phyloP scores from a whole-genome alignment of 2,797 vertebrate genomes.

The Anomalospiza imberbis region DNA sequence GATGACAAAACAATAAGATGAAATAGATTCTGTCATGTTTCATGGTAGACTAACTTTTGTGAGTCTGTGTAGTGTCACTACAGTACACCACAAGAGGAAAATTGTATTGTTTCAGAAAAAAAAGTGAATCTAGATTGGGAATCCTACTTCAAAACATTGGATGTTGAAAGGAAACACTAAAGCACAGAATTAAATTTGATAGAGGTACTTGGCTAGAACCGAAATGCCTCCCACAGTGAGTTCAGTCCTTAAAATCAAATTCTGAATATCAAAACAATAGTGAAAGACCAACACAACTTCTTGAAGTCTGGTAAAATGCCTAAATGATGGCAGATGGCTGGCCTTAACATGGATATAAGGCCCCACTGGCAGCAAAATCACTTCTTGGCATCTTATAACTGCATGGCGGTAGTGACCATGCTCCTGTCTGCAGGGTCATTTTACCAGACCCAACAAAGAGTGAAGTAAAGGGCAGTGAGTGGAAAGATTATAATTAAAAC shows the following conservation, averaged over 20 bases:
- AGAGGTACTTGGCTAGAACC: neutral
- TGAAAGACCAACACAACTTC: neutral
- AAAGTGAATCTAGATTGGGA: neutral
- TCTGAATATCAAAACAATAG: neutral
- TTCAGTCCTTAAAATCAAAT: neutral
- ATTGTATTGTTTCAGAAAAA: neutral
- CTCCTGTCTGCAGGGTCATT: neutral
- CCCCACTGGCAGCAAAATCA: neutral
- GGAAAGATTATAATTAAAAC: neutral
- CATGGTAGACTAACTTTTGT: neutral
- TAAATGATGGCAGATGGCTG: neutral
- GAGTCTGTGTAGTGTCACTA: neutral
- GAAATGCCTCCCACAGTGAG: neutral
- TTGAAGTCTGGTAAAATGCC: neutral
- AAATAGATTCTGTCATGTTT: neutral
- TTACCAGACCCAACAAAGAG: neutral
- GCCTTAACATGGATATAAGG: neutral
- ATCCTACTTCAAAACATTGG: neutral
- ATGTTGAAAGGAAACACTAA: neutral
- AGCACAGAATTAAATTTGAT: neutral
- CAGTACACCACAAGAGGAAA: neutral
- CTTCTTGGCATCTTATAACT: neutral
- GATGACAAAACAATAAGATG: neutral
- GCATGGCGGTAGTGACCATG: no score
- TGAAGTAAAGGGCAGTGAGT: neutral